phyloP scores from a whole-genome alignment of 2,113 vertebrate species.

The Junco hyemalis region DNA sequence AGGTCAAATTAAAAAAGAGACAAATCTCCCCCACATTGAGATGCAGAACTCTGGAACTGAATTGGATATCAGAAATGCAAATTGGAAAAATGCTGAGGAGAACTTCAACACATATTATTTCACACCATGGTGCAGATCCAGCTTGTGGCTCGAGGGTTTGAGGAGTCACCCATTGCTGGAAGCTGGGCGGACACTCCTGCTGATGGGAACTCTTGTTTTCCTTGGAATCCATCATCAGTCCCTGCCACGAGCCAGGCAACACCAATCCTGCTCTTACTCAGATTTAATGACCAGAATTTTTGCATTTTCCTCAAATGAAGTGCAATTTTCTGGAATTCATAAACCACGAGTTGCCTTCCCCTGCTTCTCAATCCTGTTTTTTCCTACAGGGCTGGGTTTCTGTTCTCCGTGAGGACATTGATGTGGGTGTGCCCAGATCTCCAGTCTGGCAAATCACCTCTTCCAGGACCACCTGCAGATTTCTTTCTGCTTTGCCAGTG shows the following conservation, averaged over 20 bases:
- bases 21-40: not conserved
- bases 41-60: not conserved
- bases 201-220: not conserved
- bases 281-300: not conserved
- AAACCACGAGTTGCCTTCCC: not conserved
- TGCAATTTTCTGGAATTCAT: not conserved
- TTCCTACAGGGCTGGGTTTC: not conserved
- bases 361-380: not conserved
- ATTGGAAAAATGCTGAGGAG: not conserved
- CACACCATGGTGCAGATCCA: not conserved
- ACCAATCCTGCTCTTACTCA: not conserved
- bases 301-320: not conserved
- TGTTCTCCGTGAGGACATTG: not conserved
- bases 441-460: not conserved
- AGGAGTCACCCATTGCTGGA: not conserved
- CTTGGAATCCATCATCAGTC: not conserved
- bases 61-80: fast-evolving
- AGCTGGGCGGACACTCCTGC: not conserved
- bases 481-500: not conserved
- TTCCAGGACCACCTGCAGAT: not conserved
- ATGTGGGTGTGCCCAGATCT: not conserved
- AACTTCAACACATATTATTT: not conserved
- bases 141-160: not conserved
- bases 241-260: not conserved
- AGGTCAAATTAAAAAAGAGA: not conserved